Conservation (phyloP, 2,797 vertebrate genomes). For the Sebastes taczanowskii region DNA sequence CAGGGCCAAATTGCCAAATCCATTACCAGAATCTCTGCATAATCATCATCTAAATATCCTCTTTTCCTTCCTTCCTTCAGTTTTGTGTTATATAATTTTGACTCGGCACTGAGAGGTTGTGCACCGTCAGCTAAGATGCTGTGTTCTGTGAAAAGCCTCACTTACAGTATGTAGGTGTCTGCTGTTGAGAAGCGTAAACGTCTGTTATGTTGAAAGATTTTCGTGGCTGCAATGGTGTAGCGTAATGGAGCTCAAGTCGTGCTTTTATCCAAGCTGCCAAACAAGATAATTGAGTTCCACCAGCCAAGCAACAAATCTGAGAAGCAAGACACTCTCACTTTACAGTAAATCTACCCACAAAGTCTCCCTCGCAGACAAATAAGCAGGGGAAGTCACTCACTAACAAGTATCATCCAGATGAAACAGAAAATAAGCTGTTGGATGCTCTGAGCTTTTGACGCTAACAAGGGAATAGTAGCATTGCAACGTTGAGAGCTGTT, state of each 20-base stretch:
- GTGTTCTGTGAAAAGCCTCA: not conserved
- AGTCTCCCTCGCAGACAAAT: not conserved
- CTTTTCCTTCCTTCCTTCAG: not conserved
- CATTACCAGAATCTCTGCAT: not conserved
- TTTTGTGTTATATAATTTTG: not conserved
- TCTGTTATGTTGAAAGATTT: not conserved
- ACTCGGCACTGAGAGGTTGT: not conserved
- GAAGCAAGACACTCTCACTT: not conserved
- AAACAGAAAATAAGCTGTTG: not conserved
- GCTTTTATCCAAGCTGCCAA: not conserved
- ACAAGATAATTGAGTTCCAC: not conserved
- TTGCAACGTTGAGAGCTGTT: not conserved
- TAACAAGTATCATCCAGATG: not conserved
- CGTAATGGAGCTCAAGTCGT: not conserved
- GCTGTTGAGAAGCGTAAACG: not conserved
- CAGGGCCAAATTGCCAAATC: not conserved
- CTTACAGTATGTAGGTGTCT: not conserved
- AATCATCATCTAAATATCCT: not conserved
- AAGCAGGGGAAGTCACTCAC: not conserved
- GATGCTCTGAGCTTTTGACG: conserved; percentile 4
- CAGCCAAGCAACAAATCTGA: not conserved
- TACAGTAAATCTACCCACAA: not conserved
- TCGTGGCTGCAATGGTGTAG: not conserved
- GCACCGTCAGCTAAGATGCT: not conserved
- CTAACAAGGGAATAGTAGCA: not conserved